phyloP scores from a whole-genome alignment of 2,113 vertebrate genomes.

The Apodemus sylvaticus region DNA sequence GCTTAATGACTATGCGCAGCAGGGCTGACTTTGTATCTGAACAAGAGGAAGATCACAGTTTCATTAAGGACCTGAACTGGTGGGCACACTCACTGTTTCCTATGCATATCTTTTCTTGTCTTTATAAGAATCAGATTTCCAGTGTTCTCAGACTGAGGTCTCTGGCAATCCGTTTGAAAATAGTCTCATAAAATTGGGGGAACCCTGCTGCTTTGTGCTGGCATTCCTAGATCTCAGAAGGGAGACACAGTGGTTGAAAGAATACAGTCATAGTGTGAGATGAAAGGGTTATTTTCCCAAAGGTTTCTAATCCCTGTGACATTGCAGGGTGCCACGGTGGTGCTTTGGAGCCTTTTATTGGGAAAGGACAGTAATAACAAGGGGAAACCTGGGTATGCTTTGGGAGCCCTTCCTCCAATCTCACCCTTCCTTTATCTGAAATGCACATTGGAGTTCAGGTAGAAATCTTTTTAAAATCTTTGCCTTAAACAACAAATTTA shows the following conservation, averaged over 20 bases:
- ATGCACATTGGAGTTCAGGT: not conserved
- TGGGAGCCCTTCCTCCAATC: not conserved
- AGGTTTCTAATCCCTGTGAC: slow-evolving; percentile 21
- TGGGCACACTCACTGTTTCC: not conserved
- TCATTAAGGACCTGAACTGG: not conserved
- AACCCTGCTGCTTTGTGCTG: slow-evolving; percentile 51
- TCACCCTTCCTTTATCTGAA: slow-evolving; percentile 1
- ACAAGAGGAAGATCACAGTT: not conserved
- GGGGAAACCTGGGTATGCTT: not conserved
- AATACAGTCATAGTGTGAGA: not conserved
- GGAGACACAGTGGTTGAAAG: slow-evolving; percentile 47
- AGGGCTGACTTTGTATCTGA: not conserved
- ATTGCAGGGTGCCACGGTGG: not conserved
- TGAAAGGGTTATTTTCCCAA: slow-evolving; percentile 48
- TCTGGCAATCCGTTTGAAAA: slow-evolving; percentile 52
- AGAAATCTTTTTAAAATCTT: not conserved
- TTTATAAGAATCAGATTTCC: slow-evolving; percentile 64
- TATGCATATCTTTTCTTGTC: slow-evolving; percentile 18
- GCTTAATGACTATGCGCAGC: not conserved
- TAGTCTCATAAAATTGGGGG: slow-evolving; percentile 46
- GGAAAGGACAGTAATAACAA: not conserved
- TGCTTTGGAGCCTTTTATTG: not conserved
- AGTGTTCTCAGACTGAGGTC: slow-evolving; percentile 33
- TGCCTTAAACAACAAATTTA: not conserved
- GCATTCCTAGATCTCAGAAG: slow-evolving; percentile 51